Conservation (phyloP, 2,113 vertebrate genomes). For the Elephantulus edwardii region DNA sequence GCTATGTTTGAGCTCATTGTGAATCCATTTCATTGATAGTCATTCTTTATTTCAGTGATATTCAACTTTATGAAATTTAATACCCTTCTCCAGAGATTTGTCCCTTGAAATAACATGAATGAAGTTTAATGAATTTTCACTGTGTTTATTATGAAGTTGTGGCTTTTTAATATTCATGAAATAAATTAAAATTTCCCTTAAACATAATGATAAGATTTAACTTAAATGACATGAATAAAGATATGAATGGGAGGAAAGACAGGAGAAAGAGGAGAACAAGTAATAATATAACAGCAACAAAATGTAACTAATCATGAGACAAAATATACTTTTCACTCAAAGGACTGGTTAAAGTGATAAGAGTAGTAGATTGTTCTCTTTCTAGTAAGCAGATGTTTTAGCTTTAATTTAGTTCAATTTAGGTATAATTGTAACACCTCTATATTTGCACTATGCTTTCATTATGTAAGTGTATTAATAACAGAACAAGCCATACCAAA, state of each 20-base stretch:
- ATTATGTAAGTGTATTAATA: not conserved
- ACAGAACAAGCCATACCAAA: not conserved
- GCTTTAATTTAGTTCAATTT: not conserved
- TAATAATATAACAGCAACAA: not conserved
- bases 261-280: not conserved
- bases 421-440: not conserved
- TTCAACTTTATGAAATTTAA: no score
- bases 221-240: not conserved
- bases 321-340: not conserved
- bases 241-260: not conserved
- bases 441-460: not conserved
- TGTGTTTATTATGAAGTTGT: no score
- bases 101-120: no score
- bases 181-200: no score
- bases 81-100: no score
- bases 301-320: not conserved
- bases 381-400: not conserved
- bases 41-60: no score
- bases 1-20: no score
- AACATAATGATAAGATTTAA: no score
- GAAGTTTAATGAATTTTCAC: no score
- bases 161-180: not conserved
- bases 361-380: not conserved
- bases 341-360: not conserved
- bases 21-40: no score